phyloP scores from a whole-genome alignment of 2,888 invertebrate species.

The Drosophila dives region DNA sequence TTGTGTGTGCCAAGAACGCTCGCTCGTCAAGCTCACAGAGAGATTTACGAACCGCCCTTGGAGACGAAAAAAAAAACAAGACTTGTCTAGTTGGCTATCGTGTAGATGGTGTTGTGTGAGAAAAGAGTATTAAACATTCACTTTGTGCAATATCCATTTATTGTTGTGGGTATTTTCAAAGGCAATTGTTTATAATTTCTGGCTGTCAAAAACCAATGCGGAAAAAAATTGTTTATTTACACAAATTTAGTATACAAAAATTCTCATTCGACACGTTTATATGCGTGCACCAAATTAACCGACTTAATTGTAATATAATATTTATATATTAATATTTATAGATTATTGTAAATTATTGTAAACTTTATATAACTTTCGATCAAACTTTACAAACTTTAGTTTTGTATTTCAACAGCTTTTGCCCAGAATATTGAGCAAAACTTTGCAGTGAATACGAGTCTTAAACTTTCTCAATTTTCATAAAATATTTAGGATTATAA shows the following conservation, averaged over 20 bases:
- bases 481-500: constrained; percentile 22
- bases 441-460: constrained; percentile 17
- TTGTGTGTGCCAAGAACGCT: constrained; percentile 29
- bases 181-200: constrained; percentile 49
- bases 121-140: constrained; percentile 1
- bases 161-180: constrained; percentile 44
- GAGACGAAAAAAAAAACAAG: constrained; percentile 45
- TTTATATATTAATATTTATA: neutral
- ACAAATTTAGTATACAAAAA: neutral
- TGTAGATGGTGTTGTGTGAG: constrained; percentile 35
- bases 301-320: neutral
- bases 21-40: constrained; percentile 35
- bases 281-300: neutral
- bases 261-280: neutral
- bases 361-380: neutral
- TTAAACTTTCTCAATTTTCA: neutral
- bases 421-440: neutral
- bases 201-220: neutral
- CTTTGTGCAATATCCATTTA: constrained; percentile 56
- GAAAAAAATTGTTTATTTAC: neutral
- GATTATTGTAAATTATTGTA: neutral
- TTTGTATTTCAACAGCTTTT: constrained; percentile 25
- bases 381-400: neutral
- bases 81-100: constrained; percentile 61
- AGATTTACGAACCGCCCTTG: neutral